phyloP scores from a whole-genome alignment of 2,888 invertebrate species.

The Synergus umbraculus region DNA sequence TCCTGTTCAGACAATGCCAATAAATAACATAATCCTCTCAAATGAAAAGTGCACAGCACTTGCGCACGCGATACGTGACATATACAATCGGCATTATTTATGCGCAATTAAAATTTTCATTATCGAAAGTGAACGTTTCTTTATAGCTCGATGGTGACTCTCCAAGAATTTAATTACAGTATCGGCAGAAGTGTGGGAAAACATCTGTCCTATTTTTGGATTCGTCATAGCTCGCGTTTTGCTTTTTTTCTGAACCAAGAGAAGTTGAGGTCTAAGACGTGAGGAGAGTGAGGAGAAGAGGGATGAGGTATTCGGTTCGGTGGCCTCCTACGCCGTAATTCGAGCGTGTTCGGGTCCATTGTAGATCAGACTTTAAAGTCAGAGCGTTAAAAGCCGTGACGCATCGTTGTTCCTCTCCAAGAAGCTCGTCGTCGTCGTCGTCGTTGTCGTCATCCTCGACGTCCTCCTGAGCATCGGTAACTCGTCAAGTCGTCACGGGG shows the following conservation, averaged over 20 bases:
- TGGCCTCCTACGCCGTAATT: conserved; percentile 4
- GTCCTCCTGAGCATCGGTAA: conserved; percentile 42
- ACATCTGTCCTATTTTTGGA: conserved; percentile 15
- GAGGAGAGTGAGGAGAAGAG: background rate
- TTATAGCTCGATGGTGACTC: conserved; percentile 13
- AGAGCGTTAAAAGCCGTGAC: conserved; percentile 47
- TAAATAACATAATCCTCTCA: background rate
- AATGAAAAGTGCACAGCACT: background rate
- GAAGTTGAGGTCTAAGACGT: background rate
- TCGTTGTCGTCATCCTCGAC: conserved; percentile 49
- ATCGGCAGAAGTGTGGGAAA: conserved; percentile 23
- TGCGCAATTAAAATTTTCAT: conserved; percentile 20
- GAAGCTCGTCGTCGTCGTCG: conserved; percentile 27
- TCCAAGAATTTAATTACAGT: conserved; percentile 21
- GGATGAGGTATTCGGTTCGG: background rate
- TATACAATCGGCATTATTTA: background rate
- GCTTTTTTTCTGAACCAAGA: background rate
- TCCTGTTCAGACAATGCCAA: background rate
- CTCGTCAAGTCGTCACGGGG: conserved; percentile 54
- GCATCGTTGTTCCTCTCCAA: conserved; percentile 47
- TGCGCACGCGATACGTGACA: background rate
- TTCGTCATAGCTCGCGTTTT: conserved; percentile 13
- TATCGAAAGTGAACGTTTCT: conserved; percentile 11
- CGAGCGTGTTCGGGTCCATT: background rate
- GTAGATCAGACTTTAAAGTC: conserved; percentile 11